Base-by-base conservation (phyloP, 1,140 invertebrate species). In the Acromyrmex echinatior region DNA sequence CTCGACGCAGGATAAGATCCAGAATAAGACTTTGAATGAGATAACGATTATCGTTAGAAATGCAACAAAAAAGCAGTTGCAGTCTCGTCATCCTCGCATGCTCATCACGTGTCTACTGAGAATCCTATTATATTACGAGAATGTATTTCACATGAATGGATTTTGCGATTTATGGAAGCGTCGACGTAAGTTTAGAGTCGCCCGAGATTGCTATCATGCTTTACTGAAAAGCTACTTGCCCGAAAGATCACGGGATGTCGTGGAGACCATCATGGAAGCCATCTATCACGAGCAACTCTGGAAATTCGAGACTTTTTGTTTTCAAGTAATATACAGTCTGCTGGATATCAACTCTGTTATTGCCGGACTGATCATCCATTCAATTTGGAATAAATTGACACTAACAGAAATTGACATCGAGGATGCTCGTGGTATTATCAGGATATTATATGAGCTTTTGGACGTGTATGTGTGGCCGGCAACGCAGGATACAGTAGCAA, bases 391-490 rank as follows among this genome's bases (percentile, higher is more conserved):
- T 2, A 92, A 91, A 71, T 77, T 94, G 12, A 62, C 45, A 1
- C 16, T n/a, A 9, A 28, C 70, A 3, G 92, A 94, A 63, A 51
- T 87, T 18, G 39, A 80, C 12, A 3, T 87, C 3, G 39, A 90
- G 3, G 87, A 91, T 9, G 77, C 85, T 16, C 87, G 88, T 66
- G 73, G 60, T 10, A 90, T 95, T 6, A 53, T 96, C 25, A 92
- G 95, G 90, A 93, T 96, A 10, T 87, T 96, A 1, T 96, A 96
- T 35, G 95, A 95, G 76, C 90, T 96, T 0, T 87, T 96, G 7
- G 93, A 95, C 39, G 87, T 92, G 79, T 94, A 96, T 49, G 87
- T 94, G 25, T 97, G 96, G 96, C 89, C 94, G n/a, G 92, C 94
- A 51, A 94, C 94, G 56, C 88, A 94, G 7, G 93, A 95, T 25